A percentile compares a stretch with the other conserved stretches of the same genome.
Evolutionary conservation across 2,113 vertebrate species (phyloP).

Genomic region (Mus spicilegus): DNA sequence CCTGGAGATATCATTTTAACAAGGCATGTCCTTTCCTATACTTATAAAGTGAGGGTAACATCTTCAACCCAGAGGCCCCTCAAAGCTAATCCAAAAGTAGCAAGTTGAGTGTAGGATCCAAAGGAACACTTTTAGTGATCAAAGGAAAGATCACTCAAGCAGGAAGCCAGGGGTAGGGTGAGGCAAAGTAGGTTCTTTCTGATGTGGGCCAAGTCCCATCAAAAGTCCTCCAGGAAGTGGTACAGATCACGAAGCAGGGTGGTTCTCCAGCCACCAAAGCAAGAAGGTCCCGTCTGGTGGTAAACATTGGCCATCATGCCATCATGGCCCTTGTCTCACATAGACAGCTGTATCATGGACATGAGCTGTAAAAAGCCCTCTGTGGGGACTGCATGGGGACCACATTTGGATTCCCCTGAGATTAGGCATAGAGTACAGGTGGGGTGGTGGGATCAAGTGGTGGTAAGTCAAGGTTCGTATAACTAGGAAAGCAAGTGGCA

Average conservation of each 20-base stretch:
- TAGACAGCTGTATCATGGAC: background rate
- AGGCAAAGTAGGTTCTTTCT: rapidly evolving
- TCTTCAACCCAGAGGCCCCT: background rate
- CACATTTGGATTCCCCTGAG: background rate
- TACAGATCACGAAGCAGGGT: background rate
- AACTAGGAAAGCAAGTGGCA: too few species aligned
- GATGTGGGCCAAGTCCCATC: background rate
- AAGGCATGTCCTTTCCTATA: background rate
- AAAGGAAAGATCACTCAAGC: background rate
- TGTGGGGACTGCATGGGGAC: background rate
- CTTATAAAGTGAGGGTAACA: background rate
- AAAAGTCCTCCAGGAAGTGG: background rate
- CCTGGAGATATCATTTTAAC: background rate
- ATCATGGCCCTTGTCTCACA: background rate
- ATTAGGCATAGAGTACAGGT: background rate
- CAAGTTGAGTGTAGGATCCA: background rate
- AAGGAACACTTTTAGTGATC: background rate
- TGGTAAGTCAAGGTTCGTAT: background rate
- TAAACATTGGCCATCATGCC: background rate
- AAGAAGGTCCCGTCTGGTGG: background rate
- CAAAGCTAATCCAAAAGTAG: background rate
- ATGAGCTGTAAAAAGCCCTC: background rate
- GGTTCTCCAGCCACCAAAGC: background rate
- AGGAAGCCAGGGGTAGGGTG: background rate
- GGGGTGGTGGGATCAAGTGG: background rate